phyloP scores from a whole-genome alignment of 2,113 vertebrate species.

The Apus apus region DNA sequence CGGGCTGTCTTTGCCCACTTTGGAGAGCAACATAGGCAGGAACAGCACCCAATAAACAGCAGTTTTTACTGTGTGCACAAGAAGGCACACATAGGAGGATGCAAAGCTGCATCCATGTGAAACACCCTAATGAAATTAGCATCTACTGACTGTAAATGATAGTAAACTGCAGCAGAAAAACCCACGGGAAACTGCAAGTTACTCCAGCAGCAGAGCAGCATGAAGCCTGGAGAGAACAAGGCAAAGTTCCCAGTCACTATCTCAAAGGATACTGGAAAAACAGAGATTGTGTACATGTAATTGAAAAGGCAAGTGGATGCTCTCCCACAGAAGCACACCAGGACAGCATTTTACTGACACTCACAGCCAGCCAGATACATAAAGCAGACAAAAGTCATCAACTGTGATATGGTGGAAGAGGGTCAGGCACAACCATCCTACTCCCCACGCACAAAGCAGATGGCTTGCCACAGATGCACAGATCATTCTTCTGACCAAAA shows the following conservation, averaged over 20 bases:
- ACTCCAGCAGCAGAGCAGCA: not conserved
- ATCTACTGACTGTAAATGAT: accelerated
- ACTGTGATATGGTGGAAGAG: not conserved
- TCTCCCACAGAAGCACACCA: not conserved
- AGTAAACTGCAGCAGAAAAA: not conserved
- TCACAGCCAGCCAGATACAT: not conserved
- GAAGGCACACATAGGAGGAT: not conserved
- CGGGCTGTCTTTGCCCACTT: not conserved
- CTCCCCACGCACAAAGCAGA: not conserved
- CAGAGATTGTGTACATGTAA: accelerated
- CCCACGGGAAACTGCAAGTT: not conserved
- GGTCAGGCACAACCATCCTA: not conserved
- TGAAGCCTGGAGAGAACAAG: not conserved
- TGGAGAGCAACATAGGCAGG: accelerated
- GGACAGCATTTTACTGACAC: not conserved
- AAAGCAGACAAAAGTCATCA: not conserved
- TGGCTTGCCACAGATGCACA: conserved; percentile 20
- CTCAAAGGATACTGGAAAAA: not conserved
- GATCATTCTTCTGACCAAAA: conserved; percentile 47
- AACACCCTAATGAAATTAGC: not conserved
- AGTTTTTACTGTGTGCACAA: not conserved
- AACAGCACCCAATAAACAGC: not conserved
- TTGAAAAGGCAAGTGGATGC: not conserved
- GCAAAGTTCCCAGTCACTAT: not conserved
- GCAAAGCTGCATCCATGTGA: not conserved